phyloP scores from a whole-genome alignment of 2,113 vertebrate species.

The Montifringilla adamsi region DNA sequence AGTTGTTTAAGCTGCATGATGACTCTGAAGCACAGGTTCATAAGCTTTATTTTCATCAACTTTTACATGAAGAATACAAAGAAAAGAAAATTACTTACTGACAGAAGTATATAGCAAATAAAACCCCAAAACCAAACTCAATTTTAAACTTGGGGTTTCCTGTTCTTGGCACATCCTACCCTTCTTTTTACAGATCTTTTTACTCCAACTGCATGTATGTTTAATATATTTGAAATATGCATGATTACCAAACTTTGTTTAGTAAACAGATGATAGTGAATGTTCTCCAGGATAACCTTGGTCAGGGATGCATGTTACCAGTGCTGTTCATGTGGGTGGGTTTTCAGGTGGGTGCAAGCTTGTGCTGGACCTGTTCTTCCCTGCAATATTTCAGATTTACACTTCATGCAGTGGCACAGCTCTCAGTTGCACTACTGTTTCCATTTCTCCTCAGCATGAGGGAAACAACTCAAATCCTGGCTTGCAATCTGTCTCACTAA shows the following conservation, averaged over 20 bases:
- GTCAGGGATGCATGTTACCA: background rate
- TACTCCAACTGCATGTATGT: background rate
- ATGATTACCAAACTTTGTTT: background rate
- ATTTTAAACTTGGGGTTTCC: background rate
- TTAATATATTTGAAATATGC: background rate
- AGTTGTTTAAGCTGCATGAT: background rate
- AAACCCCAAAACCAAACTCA: background rate
- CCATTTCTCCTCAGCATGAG: conserved; percentile 9
- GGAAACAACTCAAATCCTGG: conserved; percentile 4
- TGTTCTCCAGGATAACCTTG: background rate
- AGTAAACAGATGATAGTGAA: background rate
- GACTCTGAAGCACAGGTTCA: background rate
- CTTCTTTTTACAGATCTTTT: background rate
- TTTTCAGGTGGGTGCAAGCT: background rate
- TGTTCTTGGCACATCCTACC: background rate
- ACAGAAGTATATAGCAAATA: background rate
- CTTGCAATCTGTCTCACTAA: conserved; percentile 64
- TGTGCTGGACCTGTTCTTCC: background rate
- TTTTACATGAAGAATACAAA: background rate
- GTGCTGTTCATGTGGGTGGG: background rate
- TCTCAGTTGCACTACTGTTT: background rate
- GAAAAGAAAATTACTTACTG: background rate
- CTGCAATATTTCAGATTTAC: background rate
- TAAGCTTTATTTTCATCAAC: background rate
- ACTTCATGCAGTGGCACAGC: background rate